Percentiles rank a stretch among this genome's conserved stretches.
Conservation (phyloP, 2,113 vertebrate species). For the Varanus komodoensis region DNA sequence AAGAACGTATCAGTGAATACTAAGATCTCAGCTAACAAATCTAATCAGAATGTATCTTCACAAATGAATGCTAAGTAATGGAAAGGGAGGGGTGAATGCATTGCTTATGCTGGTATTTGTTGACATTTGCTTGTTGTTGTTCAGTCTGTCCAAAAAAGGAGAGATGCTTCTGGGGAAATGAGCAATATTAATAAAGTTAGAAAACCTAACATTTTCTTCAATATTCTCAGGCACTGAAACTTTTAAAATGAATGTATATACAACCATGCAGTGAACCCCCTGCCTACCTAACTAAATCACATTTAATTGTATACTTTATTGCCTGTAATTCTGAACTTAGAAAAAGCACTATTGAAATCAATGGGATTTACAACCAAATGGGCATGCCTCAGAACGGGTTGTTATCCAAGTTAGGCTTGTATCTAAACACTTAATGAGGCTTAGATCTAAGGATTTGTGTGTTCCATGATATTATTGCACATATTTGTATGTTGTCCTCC, state of each 20-base stretch:
- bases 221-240: background rate
- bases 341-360: background rate
- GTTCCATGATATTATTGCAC: background rate
- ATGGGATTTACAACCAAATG: background rate
- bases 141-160: background rate
- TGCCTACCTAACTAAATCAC: background rate
- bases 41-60: background rate
- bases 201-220: background rate
- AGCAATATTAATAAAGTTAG: background rate
- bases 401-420: too few species aligned
- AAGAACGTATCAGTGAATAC: rapidly evolving
- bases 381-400: background rate
- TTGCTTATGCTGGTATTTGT: background rate
- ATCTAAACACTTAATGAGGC: background rate
- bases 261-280: background rate
- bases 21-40: background rate
- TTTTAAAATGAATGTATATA: background rate
- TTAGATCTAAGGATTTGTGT: background rate
- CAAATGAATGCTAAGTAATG: slow-evolving; percentile 1
- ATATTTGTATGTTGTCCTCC: too few species aligned
- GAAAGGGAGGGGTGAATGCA: too few species aligned
- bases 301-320: background rate
- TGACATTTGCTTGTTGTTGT: background rate
- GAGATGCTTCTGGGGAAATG: background rate
- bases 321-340: background rate